Conservation (phyloP, 2,113 vertebrate genomes). For the Lagopus leucura region DNA sequence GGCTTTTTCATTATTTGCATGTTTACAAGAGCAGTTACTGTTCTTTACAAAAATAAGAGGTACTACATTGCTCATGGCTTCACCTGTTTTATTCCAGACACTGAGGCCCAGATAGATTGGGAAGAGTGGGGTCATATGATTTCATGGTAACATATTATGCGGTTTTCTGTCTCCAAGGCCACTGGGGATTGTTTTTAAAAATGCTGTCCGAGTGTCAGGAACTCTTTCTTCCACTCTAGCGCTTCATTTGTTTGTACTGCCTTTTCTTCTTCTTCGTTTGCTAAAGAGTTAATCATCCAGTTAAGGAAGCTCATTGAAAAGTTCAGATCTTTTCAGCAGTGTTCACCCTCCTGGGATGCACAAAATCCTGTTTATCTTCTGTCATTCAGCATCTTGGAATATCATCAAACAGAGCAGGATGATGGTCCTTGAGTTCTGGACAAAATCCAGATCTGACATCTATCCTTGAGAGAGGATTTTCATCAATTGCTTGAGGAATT, state of each 20-base stretch:
- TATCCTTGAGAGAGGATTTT: background rate
- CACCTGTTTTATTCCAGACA: background rate
- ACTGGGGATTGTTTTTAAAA: background rate
- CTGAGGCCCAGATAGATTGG: background rate
- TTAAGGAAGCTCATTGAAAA: background rate
- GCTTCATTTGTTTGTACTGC: background rate
- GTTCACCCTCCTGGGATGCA: background rate
- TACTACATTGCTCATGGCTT: background rate
- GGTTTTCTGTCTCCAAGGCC: background rate
- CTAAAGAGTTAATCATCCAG: background rate
- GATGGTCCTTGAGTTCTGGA: background rate
- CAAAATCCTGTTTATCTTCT: background rate
- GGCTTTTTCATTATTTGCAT: background rate
- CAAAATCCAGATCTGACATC: background rate
- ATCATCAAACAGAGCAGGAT: background rate
- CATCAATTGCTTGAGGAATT: background rate
- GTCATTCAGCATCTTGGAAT: background rate
- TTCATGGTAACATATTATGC: background rate
- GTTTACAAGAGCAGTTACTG: background rate
- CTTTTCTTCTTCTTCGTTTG: background rate
- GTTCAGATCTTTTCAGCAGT: background rate
- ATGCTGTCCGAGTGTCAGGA: background rate
- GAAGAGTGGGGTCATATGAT: background rate
- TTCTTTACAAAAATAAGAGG: background rate
- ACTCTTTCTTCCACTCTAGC: background rate